These are phyloP conservation scores for Galeruca laticollis DNA, from an alignment of 2,888 invertebrate species.

Conservation along the genomic window DNA sequence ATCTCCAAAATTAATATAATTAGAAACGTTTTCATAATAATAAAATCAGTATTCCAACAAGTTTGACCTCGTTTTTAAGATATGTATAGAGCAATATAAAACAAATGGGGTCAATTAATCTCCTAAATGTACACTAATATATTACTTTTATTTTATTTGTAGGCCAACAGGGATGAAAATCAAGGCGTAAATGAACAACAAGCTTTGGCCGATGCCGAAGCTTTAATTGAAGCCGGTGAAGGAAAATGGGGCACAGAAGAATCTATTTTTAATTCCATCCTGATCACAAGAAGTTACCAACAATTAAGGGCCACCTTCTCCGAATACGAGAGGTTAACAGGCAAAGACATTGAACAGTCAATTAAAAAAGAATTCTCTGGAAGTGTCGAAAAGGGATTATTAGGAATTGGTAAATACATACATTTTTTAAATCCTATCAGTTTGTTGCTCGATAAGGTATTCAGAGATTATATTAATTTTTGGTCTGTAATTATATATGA, in stretches of 20 bases:
- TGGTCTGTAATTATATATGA: too few species aligned
- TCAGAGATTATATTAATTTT: too few species aligned
- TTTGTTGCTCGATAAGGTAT: too few species aligned
- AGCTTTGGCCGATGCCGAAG: slow-evolving; percentile 87
- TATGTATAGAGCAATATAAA: too few species aligned
- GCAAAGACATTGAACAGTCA: slow-evolving; percentile 85
- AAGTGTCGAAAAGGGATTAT: slow-evolving; percentile 85
- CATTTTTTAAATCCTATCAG: background rate
- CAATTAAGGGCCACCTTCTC: slow-evolving; percentile 87
- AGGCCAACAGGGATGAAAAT: slow-evolving; percentile 90
- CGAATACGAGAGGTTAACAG: slow-evolving; percentile 85
- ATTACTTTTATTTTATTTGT: slow-evolving; percentile 21
- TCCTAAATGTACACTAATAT: background rate
- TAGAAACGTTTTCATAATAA: too few species aligned
- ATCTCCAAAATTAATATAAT: too few species aligned
- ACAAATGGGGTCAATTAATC: too few species aligned
- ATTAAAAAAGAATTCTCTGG: slow-evolving; percentile 93
- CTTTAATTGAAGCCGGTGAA: slow-evolving; percentile 81
- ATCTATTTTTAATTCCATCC: slow-evolving; percentile 85
- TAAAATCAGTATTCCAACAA: too few species aligned
- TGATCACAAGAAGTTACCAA: slow-evolving; percentile 89
- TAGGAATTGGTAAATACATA: slow-evolving; percentile 81
- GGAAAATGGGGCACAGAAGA: slow-evolving; percentile 93
- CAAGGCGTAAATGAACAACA: slow-evolving; percentile 84
- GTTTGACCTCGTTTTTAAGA: too few species aligned